phyloP scores from a whole-genome alignment of 2,113 vertebrate genomes.

The Neodontobutis hainanensis region DNA sequence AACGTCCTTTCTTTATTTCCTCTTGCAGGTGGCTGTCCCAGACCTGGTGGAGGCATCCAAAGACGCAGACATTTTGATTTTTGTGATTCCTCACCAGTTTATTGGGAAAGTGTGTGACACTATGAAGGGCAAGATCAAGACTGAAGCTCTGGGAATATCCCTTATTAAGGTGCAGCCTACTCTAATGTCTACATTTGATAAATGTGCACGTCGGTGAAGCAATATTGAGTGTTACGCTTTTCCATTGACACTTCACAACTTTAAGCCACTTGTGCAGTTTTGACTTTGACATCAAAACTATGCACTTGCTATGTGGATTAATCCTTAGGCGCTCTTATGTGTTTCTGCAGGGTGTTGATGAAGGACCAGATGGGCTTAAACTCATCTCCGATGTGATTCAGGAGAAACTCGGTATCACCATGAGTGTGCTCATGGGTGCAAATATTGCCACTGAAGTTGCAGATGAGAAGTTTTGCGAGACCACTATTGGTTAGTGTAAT shows the following conservation, averaged over 20 bases:
- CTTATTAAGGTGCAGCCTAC: conserved; percentile 89
- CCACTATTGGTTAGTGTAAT: conserved; percentile 89
- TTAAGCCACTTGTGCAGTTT: not conserved
- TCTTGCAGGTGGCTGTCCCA: conserved; percentile 86
- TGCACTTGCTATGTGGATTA: not conserved
- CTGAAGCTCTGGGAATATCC: conserved; percentile 84
- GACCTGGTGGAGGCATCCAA: conserved; percentile 87
- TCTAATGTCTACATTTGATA: not conserved
- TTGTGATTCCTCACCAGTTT: conserved; percentile 98
- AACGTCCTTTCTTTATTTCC: not conserved
- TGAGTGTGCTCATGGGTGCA: conserved; percentile 95
- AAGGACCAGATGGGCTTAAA: conserved; percentile 90
- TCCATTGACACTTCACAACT: not conserved
- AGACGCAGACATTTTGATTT: conserved; percentile 88
- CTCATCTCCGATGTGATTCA: conserved; percentile 96
- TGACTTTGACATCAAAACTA: conserved; percentile 15
- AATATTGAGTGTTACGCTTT: no score
- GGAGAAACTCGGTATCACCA: conserved; percentile 87
- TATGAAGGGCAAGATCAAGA: conserved; percentile 88
- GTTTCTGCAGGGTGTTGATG: conserved; percentile 87
- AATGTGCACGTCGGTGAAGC: no score
- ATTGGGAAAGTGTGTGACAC: conserved; percentile 87
- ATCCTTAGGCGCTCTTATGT: conserved; percentile 15
- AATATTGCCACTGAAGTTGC: conserved; percentile 97
- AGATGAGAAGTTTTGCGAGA: conserved; percentile 96